These are phyloP conservation scores for Sapayoa aenigma DNA, from an alignment of 2,113 vertebrate genomes.

Conservation along the genomic window DNA sequence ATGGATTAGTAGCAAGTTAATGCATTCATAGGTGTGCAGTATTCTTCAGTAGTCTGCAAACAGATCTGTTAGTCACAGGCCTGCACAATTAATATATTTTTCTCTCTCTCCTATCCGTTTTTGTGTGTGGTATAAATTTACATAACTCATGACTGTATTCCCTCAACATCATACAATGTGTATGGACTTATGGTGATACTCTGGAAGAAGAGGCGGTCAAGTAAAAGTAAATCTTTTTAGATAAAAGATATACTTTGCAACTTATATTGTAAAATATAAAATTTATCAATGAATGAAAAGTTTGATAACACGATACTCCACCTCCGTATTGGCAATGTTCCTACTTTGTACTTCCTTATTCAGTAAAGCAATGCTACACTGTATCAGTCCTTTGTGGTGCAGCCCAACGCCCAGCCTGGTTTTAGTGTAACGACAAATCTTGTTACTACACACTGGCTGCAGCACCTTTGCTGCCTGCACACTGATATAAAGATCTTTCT, in stretches of 20 bases:
- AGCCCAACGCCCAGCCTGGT: background rate
- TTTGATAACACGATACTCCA: accelerated
- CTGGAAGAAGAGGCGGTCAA: background rate
- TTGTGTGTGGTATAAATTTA: background rate
- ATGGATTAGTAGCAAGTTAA: background rate
- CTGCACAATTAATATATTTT: background rate
- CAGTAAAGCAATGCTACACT: background rate
- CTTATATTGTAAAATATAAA: background rate
- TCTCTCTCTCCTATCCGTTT: background rate
- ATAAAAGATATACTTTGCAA: background rate
- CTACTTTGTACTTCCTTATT: background rate
- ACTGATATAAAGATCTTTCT: background rate
- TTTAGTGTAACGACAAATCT: background rate
- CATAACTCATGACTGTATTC: background rate
- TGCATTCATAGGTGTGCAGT: background rate
- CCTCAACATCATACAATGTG: background rate
- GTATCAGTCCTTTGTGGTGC: background rate
- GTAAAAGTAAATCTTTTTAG: background rate
- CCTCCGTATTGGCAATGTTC: background rate
- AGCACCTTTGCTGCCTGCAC: background rate
- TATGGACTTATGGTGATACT: background rate
- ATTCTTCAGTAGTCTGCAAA: background rate
- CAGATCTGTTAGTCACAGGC: background rate
- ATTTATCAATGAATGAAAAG: background rate
- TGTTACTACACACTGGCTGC: background rate